A percentile compares a stretch with the other conserved stretches of the same genome.
Evolutionary conservation across 2,113 vertebrate genomes (phyloP).

Genomic region (Peromyscus californicus): DNA sequence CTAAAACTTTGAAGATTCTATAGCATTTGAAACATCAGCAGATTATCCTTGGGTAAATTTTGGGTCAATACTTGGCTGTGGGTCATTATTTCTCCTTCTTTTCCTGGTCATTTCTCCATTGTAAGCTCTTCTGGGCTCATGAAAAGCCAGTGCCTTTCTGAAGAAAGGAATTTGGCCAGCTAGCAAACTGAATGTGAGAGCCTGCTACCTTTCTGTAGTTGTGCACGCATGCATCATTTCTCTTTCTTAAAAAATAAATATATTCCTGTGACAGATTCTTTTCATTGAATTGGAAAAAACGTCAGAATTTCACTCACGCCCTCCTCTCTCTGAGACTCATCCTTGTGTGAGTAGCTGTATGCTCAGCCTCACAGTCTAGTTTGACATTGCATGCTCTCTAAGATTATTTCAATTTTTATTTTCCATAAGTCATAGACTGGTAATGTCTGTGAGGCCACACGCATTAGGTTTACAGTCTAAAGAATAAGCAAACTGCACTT

Average conservation of each 20-base stretch:
- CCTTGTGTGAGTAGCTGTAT: not conserved
- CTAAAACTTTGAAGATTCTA: not conserved
- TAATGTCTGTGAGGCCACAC: not conserved
- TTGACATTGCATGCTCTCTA: not conserved
- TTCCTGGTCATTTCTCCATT: not conserved
- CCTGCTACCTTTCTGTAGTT: not conserved
- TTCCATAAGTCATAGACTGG: not conserved
- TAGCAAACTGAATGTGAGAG: not conserved
- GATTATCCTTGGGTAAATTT: not conserved
- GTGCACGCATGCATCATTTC: not conserved
- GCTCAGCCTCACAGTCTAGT: not conserved
- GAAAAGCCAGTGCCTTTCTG: not conserved
- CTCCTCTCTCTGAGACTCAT: not conserved
- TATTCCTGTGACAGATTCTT: not conserved
- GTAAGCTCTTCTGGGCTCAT: not conserved
- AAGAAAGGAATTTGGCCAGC: not conserved
- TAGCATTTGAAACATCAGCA: not conserved
- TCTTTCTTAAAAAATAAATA: not conserved
- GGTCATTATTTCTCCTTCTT: not conserved
- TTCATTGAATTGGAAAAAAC: not conserved
- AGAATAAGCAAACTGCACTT: not conserved
- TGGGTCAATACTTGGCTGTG: not conserved
- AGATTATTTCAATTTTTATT: conserved; percentile 5
- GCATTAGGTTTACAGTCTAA: not conserved
- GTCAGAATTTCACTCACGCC: not conserved